Percentiles rank a stretch among this genome's conserved stretches.
Conservation (phyloP, 2,113 vertebrate genomes). For the Noctilio leporinus region DNA sequence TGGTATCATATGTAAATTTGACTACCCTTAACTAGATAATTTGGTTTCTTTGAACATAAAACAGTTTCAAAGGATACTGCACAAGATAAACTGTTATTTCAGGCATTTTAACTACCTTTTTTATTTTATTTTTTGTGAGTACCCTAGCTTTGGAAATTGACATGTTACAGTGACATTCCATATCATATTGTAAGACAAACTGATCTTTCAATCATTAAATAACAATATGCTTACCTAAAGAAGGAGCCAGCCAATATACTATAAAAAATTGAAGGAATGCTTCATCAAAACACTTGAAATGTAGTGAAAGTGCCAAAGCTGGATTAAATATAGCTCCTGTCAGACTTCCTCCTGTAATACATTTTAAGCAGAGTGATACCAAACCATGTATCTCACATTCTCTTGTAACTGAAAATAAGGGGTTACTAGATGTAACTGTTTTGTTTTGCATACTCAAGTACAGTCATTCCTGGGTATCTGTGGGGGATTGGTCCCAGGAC, state of each 20-base stretch:
- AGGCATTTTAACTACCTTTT: not conserved
- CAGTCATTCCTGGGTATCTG: not conserved
- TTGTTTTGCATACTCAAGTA: conserved; percentile 14
- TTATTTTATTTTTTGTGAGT: not conserved
- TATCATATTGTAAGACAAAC: not conserved
- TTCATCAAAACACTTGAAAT: conserved; percentile 87
- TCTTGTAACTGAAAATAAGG: conserved; percentile 10
- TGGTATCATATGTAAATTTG: not conserved
- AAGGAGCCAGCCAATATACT: conserved; percentile 92
- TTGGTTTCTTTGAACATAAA: not conserved
- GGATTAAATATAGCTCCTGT: conserved; percentile 95
- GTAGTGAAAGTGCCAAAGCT: conserved; percentile 89
- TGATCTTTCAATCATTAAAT: conserved; percentile 29
- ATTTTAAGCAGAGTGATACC: conserved; percentile 49
- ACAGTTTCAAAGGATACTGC: not conserved
- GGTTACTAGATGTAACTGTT: not conserved
- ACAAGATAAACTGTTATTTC: not conserved
- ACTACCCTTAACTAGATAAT: not conserved
- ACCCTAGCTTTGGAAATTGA: conserved; percentile 37
- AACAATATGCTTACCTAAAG: conserved; percentile 84
- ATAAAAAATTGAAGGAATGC: conserved; percentile 82
- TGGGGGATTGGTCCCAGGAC: not conserved
- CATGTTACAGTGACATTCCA: not conserved
- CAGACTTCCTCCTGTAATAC: conserved; percentile 83
- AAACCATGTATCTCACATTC: not conserved